Base-by-base conservation (phyloP, 2,797 vertebrate genomes). In the Rallus crepitans region DNA sequence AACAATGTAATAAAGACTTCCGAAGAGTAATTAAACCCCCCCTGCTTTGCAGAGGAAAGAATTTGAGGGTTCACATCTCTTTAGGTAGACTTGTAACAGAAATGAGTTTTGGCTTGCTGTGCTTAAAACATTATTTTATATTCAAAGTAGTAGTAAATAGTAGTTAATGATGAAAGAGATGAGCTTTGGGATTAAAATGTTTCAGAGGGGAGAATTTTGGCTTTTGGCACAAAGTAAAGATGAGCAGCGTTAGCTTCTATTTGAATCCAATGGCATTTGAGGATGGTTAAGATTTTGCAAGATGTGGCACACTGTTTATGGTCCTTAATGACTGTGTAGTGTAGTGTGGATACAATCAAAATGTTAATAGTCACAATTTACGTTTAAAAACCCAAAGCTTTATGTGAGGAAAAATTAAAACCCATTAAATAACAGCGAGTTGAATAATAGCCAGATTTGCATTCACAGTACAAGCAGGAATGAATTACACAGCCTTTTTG, bases 171-270 rank as follows among this genome's bases (percentile, higher is more conserved):
- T 89, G 78, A 95, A 93, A 85, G 83, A 94, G 56, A 53, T 48
- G 82, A 66, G 68, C 56, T 47, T 90, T 90, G 94, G 80, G 78
- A 90, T 94, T 89, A 87, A 95, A 95, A 82, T 66, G n/a, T 92
- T 73, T 90, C 73, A 76, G 89, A 87, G 94, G 61, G 50, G 78
- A 84, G 88, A 71, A 92, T 93, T 70, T 89, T 97, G 90, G 78
- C 94, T 86, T 94, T 93, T 93, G 91, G 94, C 91, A 90, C 89
- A 60, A 82, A 84, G 81, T 87, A 68, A 87, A 90, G 91, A 91
- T 82, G 68, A 94, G 88, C 88, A 87, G 48, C 60, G 33, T 89
- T 86, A 73, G 68, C 66, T 87, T 82, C 71, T 47, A 8, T 92
- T 94, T 84, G 75, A 84, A 85, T 66, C 64, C 66, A 77, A 84